Base-by-base conservation (phyloP, 2,113 vertebrate species). In the Myiozetetes cayanensis region DNA sequence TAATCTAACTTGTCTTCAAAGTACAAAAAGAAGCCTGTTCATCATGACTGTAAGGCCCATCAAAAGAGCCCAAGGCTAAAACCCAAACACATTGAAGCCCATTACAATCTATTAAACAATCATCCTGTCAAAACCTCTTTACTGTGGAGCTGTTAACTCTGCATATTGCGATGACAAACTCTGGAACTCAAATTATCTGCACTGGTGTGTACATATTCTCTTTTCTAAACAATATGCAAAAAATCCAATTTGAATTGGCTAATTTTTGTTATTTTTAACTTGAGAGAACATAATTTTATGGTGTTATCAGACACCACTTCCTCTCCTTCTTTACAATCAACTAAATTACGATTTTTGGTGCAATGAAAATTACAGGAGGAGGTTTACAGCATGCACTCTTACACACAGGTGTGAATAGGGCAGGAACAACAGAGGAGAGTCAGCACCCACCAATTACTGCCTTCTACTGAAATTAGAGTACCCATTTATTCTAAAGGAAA, bases 391-490 rank as follows among this genome's bases (percentile, higher is more conserved):
- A 77, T 33, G 58, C 80, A 85, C 77, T 92, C 80, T 91, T 91
- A 85, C 39, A 90, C 85, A 50, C 13, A 50, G 55, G 87, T 47
- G 68, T 52, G 81, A 80, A 49, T 23, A 28, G 28, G 93, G 62
- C 77, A 87, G 58, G 78, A 96, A 94, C 74, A 92, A 94, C 90
- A 92, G 67, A 92, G 79, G 58, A 85, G 62, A 85, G 59, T 74
- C 82, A 95, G 72, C 71, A 97, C 92, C 85, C 80, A 87, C 63
- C 91, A 97, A 95, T 97, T 96, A 96, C 66, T 87, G 70, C 72
- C 91, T 95, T 95, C 94, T 92, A 76, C 62, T 93, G 73, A 68
- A 53, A 67, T 78, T 50, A 94, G 86, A 90, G 86, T 75, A 75
- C 41, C 80, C 73, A 89, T 94, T 94, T 79, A 24, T 68, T 61